Evolutionary conservation across 2,113 vertebrate species (phyloP).

Genomic region (Alethe castanea): DNA sequence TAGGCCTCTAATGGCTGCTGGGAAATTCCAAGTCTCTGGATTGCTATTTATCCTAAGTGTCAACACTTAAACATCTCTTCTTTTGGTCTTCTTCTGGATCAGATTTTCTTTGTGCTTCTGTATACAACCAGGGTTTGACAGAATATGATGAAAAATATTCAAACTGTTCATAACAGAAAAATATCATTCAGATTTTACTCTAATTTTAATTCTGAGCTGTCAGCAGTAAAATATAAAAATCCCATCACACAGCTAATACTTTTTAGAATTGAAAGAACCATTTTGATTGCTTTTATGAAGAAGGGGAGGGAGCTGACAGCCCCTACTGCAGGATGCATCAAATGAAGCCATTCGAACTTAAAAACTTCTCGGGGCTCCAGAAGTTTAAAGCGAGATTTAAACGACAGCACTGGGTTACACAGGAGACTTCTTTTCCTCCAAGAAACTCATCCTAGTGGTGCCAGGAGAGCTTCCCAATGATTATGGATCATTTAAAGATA

Average conservation of each 20-base stretch:
- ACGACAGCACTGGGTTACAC: background rate
- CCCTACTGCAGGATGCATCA: background rate
- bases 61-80: background rate
- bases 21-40: background rate
- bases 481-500: slow-evolving; percentile 40
- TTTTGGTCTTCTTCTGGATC: background rate
- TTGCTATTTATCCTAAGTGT: background rate
- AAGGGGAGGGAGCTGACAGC: background rate
- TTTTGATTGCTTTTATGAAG: background rate
- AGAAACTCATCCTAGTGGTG: background rate
- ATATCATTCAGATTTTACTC: background rate
- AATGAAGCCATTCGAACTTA: background rate
- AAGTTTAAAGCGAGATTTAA: background rate
- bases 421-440: background rate
- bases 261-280: background rate
- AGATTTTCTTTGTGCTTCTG: background rate
- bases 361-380: background rate
- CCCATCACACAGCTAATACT: background rate
- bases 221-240: background rate
- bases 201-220: background rate
- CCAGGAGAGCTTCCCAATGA: background rate
- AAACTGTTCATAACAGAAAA: background rate
- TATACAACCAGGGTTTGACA: background rate
- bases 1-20: background rate
- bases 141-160: background rate